Evolutionary conservation across 2,797 vertebrate species (phyloP), one percentile per base, ranked within the genome.

Genomic region (Rhinatrema bivittatum): DNA sequence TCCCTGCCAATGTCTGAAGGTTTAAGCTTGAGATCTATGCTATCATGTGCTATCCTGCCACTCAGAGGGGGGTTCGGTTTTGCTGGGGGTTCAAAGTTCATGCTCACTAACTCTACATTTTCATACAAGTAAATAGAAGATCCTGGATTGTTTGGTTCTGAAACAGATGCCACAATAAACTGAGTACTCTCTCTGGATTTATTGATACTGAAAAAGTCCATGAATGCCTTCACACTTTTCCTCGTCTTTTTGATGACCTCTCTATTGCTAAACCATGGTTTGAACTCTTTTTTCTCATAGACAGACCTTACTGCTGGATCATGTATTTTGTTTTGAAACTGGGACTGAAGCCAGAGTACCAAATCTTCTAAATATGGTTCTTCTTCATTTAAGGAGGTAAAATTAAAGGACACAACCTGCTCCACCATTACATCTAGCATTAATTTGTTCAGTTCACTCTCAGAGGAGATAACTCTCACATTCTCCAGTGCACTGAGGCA

Each of bases 51-150:
- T 33, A 17, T 25, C 4, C n/a, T n/a, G n/a, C n/a, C n/a, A n/a
- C n/a, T n/a, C n/a, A n/a, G n/a, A n/a, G n/a, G n/a, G n/a, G n/a
- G 26, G 14, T 39, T 10, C 5, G 69, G 64, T 20, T 55, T 54
- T 12, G 59, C 43, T 4, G 63, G 66, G 12, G 55, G 59, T 31
- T 59, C 26, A 32, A 53, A 70, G 7, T 34, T 31, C 5, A 31
- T 22, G 25, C 9, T 50, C 4, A 39, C 9, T 14, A 53, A 18
- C 18, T 16, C 18, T 6, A 62, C 62, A 2, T 25, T 38, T 42
- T 47, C 41, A 32, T 44, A 66, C 16, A 64, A 50, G 37, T 58
- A 39, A 31, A 69, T 42, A n/a, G n/a, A n/a, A n/a, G n/a, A n/a
- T n/a, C n/a, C n/a, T n/a, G n/a, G n/a, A n/a, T n/a, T n/a, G n/a